A percentile compares a stretch with the other conserved stretches of the same genome.
These are phyloP conservation scores for Myodes glareolus DNA, from an alignment of 2,113 vertebrate species.

Conservation along the genomic window DNA sequence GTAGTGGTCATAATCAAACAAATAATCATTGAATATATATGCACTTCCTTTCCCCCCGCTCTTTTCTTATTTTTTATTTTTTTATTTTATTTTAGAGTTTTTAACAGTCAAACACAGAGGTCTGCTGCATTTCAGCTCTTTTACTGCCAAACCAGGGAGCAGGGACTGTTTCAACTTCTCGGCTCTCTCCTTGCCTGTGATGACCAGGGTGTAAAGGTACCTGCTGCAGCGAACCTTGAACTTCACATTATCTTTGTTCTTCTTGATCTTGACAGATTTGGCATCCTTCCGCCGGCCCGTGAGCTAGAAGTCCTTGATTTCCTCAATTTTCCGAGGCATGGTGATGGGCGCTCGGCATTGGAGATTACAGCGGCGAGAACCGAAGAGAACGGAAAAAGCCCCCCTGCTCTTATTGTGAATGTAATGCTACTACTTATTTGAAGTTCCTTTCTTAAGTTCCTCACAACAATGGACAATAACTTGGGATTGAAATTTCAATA, in stretches of 20 bases:
- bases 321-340: no score
- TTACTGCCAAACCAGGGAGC: conserved; percentile 98
- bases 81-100: no score
- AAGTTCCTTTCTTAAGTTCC: background rate
- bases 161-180: conserved; percentile 99
- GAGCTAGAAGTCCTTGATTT: no score
- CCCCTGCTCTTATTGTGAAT: background rate
- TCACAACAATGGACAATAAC: background rate
- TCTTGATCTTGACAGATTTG: no score
- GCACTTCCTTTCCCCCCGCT: background rate
- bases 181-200: conserved; percentile 99
- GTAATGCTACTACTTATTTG: background rate
- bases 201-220: conserved; percentile 98
- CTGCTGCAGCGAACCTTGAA: conserved; percentile 99
- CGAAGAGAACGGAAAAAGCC: no score
- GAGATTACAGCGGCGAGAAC: no score
- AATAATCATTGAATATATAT: background rate
- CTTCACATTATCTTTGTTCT: conserved; percentile 99
- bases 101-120: no score
- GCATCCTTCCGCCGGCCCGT: no score
- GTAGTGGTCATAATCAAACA: background rate
- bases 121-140: no score
- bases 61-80: no score
- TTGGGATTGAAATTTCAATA: background rate
- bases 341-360: no score